Percentiles rank a stretch among this genome's conserved stretches.
These are phyloP conservation scores for Littorina saxatilis DNA, from an alignment of 1,140 invertebrate species.

Conservation along the genomic window DNA sequence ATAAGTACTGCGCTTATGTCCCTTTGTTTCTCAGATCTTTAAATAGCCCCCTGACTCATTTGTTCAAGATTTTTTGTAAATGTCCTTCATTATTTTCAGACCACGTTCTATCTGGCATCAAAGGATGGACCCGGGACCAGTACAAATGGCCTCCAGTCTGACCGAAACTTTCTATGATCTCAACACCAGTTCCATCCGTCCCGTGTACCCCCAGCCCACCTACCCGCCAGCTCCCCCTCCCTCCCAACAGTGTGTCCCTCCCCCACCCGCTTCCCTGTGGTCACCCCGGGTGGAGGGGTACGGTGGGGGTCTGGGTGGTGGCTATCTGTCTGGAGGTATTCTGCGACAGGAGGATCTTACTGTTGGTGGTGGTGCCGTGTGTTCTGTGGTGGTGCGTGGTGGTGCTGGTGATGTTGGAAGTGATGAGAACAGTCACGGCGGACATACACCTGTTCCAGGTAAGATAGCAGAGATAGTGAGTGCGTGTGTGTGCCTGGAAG, in stretches of 20 bases:
- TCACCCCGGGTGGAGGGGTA: not conserved
- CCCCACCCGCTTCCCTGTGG: not conserved
- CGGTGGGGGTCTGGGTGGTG: not conserved
- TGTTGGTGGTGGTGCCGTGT: not conserved
- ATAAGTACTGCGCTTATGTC: no score
- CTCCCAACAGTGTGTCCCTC: no score
- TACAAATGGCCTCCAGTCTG: conserved; percentile 12
- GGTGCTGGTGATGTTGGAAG: not conserved
- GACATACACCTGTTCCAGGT: not conserved
- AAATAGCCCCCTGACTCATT: no score
- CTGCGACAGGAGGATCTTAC: not conserved
- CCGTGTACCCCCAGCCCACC: conserved; percentile 16
- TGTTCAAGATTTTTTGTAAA: no score
- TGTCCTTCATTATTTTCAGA: no score
- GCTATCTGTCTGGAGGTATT: not conserved
- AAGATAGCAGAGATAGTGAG: no score
- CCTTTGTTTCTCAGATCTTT: no score
- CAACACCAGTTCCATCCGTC: conserved; percentile 12
- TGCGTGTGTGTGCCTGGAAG: no score
- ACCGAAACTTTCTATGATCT: conserved; percentile 36
- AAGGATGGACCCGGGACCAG: not conserved
- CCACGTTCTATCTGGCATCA: no score
- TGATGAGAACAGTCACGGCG: not conserved
- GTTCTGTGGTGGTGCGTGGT: not conserved
- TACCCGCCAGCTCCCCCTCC: conserved; percentile 11